Evolutionary conservation across 2,888 invertebrate genomes (phyloP), one percentile per base, ranked within the genome.

Genomic region (Eupeodes latifasciatus): DNA sequence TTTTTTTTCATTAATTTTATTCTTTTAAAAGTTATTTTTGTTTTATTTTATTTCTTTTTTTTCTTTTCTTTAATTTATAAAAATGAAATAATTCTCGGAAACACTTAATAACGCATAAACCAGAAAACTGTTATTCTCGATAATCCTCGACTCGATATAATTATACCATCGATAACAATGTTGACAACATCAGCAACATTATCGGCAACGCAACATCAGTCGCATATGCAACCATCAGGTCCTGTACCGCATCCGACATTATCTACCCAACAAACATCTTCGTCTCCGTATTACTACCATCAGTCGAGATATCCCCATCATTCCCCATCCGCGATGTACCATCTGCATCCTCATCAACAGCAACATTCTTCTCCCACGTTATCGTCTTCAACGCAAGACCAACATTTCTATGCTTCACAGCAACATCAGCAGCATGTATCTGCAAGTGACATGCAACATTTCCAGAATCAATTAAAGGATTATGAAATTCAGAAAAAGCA

Each of bases 1-100:
- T 90, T 66, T 66, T 27, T 14, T 14, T 40, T 40, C 3, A 40
- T 36, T 40, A 40, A 40, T 14, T 66, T 62, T 90, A 89, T 90
- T 90, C 90, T 91, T 91, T 92, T 91, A 91, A 91, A 91, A 91
- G 92, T 92, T 92, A 89, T 90, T 91, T 90, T 91, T 90, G 36
- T 59, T 34, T 90, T 86, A 67, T 81, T 85, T 90, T 75, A 74
- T 86, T 90, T 90, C 89, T 90, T 83, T 87, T 90, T 91, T 89
- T 88, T 85, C 89, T 90, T 90, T 90, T 81, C 88, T 87, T 81
- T 79, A 85, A 89, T 66, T 6, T 27, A 55, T 14, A 90, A 89
- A 27, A 77, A 71, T 64, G 51, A 72, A 78, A 47, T 19, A 67
- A 71, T 71, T 3, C 64, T 85, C 77, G 78, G 51, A 76, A 72